Evolutionary conservation across 2,797 vertebrate genomes (phyloP), one percentile per base, ranked within the genome.

Genomic region (Cyclura pinguis): DNA sequence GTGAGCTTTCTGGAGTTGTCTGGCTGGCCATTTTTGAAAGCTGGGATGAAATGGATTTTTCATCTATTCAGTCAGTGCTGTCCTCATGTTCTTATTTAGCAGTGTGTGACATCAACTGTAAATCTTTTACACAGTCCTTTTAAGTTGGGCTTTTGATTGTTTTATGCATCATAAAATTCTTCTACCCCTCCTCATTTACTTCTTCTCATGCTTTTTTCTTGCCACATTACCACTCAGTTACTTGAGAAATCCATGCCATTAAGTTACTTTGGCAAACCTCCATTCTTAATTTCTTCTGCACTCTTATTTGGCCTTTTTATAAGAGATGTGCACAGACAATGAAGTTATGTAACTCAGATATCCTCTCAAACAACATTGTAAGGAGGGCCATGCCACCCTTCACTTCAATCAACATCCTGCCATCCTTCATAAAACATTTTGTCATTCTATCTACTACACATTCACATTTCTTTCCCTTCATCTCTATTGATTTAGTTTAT

Each of bases 391-490:
- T 77, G 13, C 32, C 29, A 62, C 85, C 64, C 20, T 62, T 57
- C 42, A 32, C 55, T 87, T 78, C 29, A 69, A 32, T 69, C 67
- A 69, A 69, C 67, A 22, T 78, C 76, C 85, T 77, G 52, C 29
- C 27, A 64, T 87, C 85, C 74, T 77, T 87, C 57, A 9, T 86
- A 86, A 86, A 85, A 12, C 69, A 62, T 78, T 38, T 55, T 86
- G 38, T 64, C 85, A 78, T 64, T 87, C 55, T 77, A 24, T 87
- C 55, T 62, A 47, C 16, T 78, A 87, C 55, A 87, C 73, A 77
- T 62, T 24, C 73, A 47, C 73, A 57, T 74, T 64, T 78, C 55
- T 86, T 62, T 86, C 77, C 73, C 29, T 62, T 59, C 55, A 64
- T 77, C 73, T 1, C 55, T 20, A 22, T 86, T 77, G 59, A 57